Conservation (phyloP, 1,140 invertebrate species). For the Habropoda laboriosa region DNA sequence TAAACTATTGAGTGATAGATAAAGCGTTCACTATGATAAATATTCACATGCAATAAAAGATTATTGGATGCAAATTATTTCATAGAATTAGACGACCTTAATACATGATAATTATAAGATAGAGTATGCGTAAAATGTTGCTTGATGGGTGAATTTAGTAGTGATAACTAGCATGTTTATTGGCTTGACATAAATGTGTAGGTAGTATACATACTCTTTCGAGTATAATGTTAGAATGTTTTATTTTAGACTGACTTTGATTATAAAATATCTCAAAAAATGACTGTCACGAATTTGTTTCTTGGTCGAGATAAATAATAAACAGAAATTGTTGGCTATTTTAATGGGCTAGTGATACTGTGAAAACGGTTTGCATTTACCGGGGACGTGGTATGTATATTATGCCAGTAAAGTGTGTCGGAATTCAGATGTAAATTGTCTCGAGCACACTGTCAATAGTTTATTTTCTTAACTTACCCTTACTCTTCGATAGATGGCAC, state of each 20-base stretch:
- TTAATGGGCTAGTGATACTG: not conserved
- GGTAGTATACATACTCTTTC: not conserved
- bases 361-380: not conserved
- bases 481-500: slow-evolving; percentile 42
- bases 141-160: slow-evolving; percentile 27
- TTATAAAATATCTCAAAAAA: not conserved
- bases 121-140: slow-evolving; percentile 40
- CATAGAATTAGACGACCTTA: slow-evolving; percentile 47
- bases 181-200: slow-evolving; percentile 2
- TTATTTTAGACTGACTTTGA: not conserved
- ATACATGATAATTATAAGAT: slow-evolving; percentile 49
- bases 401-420: not conserved
- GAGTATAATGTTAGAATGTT: not conserved
- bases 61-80: slow-evolving; percentile 57
- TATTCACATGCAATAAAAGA: slow-evolving; percentile 37
- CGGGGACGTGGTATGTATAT: slow-evolving; percentile 35
- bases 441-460: slow-evolving; percentile 59
- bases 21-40: slow-evolving; percentile 32
- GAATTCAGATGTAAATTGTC: not conserved
- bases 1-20: slow-evolving; percentile 73
- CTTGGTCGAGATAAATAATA: not conserved
- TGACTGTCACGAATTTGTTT: not conserved
- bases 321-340: not conserved
- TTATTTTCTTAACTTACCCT: slow-evolving; percentile 68
- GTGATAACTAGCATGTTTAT: slow-evolving; percentile 22